Conservation (phyloP, 2,113 vertebrate species). For the Calonectris borealis region DNA sequence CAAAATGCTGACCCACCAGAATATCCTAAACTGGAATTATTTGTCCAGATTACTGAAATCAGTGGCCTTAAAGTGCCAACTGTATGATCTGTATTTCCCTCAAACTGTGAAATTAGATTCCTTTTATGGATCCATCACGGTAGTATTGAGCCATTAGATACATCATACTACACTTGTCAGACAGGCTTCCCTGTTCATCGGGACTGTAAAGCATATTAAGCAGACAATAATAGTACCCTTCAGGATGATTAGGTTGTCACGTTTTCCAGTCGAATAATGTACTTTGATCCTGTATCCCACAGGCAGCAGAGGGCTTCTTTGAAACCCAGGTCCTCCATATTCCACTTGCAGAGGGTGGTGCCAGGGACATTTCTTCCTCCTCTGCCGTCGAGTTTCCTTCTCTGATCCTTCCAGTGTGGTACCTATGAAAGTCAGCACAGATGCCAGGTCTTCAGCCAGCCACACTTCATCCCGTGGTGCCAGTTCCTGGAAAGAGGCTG, state of each 20-base stretch:
- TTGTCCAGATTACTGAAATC: not conserved
- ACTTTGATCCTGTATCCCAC: not conserved
- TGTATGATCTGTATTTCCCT: conserved; percentile 14
- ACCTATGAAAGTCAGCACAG: conserved; percentile 13
- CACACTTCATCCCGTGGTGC: not conserved
- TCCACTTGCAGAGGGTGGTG: not conserved
- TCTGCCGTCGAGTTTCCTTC: not conserved
- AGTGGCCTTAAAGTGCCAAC: not conserved
- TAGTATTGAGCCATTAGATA: conserved; percentile 48
- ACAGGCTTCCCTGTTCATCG: not conserved
- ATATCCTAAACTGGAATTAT: not conserved
- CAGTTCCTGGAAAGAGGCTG: conserved; percentile 59
- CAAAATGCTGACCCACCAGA: not conserved
- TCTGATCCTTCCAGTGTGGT: not conserved
- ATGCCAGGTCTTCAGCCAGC: conserved; percentile 4
- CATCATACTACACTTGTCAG: conserved; percentile 47
- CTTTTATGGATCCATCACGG: conserved; percentile 36
- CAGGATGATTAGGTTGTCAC: conserved; percentile 51
- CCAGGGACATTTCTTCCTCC: not conserved
- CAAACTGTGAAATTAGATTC: conserved; percentile 45
- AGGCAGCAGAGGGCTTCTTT: not conserved
- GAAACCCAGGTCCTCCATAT: not conserved
- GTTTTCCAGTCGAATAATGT: not conserved
- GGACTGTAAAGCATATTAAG: conserved; percentile 57
- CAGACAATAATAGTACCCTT: conserved; percentile 46